Percentiles rank a stretch among this genome's conserved stretches.
phyloP scores from a whole-genome alignment of 2,113 vertebrate species.

The human (Homo sapiens) region GRCh38 chr5:168968501-168969000 shows the following conservation, averaged over 20 bases:
- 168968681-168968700: not conserved
- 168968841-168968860: not conserved
- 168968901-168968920: not conserved
- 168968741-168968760: not conserved
- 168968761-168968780: not conserved
- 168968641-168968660: not conserved
- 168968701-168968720: not conserved
- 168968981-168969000: too few species aligned
- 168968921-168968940: not conserved
- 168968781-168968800: not conserved
- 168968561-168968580: conserved; percentile 1
- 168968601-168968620: not conserved
- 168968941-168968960: not conserved
- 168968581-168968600: not conserved
- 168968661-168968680: not conserved
- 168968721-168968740: not conserved
- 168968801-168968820: not conserved
- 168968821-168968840: not conserved
- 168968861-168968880: not conserved
- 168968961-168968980: too few species aligned
- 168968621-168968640: not conserved
- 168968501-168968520: not conserved
- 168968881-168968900: not conserved
- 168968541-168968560: not conserved
- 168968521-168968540: not conserved